Percentiles rank a stretch among this genome's conserved stretches.
These are phyloP conservation scores for Crypturellus tataupa DNA, from an alignment of 2,797 vertebrate species.

Conservation along the genomic window DNA sequence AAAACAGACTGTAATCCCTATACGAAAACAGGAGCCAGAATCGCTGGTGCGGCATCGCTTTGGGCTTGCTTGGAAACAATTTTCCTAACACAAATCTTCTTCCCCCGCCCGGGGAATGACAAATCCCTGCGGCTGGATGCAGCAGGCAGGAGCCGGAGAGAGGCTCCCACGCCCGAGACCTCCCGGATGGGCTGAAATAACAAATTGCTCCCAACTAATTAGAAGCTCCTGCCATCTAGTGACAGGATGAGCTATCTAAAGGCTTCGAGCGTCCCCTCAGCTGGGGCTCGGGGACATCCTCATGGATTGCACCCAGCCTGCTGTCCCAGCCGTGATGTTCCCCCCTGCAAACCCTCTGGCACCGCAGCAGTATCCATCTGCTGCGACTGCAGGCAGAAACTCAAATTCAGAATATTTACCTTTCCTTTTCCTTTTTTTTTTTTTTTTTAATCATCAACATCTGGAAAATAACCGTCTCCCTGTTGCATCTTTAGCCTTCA, in stretches of 20 bases:
- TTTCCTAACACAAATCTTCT: not conserved
- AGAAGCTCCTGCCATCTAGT: constrained; percentile 68
- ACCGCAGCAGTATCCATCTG: not conserved
- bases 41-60: too few species aligned
- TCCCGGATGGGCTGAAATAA: not conserved
- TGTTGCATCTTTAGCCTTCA: not conserved
- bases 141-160: not conserved
- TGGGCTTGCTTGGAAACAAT: not conserved
- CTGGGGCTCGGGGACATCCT: not conserved
- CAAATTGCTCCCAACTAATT: constrained; percentile 44
- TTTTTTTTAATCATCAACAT: not conserved
- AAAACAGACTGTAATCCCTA: not conserved
- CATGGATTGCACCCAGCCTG: not conserved
- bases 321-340: not conserved
- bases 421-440: not conserved
- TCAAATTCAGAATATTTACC: not conserved
- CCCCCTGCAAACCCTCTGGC: not conserved
- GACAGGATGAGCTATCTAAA: not conserved
- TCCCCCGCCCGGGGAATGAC: not conserved
- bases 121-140: not conserved
- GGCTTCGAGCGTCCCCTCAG: not conserved
- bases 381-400: not conserved
- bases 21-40: not conserved
- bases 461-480: not conserved
- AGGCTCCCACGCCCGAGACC: too few species aligned